Evolutionary conservation across 2,113 vertebrate genomes (phyloP).

Genomic region (Alethe castanea): DNA sequence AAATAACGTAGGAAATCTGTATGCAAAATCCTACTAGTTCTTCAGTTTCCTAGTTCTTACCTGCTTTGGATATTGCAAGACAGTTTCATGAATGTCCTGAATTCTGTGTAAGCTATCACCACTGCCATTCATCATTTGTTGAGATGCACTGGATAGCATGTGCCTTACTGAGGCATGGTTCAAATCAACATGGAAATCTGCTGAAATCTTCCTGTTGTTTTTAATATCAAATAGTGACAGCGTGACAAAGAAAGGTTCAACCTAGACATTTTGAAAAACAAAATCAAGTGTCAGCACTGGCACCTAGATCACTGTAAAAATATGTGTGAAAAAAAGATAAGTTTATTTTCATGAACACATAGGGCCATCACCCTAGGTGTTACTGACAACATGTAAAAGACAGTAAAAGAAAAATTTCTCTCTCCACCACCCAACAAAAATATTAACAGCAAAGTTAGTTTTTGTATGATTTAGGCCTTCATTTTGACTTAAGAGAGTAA

Average conservation of each 20-base stretch:
- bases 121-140: slow-evolving; percentile 80
- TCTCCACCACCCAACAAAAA: not conserved
- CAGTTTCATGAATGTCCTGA: slow-evolving; percentile 76
- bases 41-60: slow-evolving; percentile 60
- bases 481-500: not conserved
- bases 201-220: slow-evolving; percentile 90
- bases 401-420: not conserved
- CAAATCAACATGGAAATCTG: slow-evolving; percentile 95
- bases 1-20: rapidly evolving
- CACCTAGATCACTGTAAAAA: not conserved
- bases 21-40: not conserved
- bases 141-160: slow-evolving; percentile 76
- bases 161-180: slow-evolving; percentile 90
- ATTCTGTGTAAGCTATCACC: slow-evolving; percentile 76
- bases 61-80: slow-evolving; percentile 91
- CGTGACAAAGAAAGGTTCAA: slow-evolving; percentile 96
- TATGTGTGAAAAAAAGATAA: not conserved
- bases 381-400: not conserved
- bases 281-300: not conserved
- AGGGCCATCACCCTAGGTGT: not conserved
- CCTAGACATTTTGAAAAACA: slow-evolving; percentile 70
- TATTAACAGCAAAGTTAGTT: not conserved
- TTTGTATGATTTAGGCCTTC: not conserved
- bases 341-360: not conserved
- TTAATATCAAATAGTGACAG: slow-evolving; percentile 94